Evolutionary conservation across 1,140 invertebrate species (phyloP).

Genomic region (Plutomurus gul): DNA sequence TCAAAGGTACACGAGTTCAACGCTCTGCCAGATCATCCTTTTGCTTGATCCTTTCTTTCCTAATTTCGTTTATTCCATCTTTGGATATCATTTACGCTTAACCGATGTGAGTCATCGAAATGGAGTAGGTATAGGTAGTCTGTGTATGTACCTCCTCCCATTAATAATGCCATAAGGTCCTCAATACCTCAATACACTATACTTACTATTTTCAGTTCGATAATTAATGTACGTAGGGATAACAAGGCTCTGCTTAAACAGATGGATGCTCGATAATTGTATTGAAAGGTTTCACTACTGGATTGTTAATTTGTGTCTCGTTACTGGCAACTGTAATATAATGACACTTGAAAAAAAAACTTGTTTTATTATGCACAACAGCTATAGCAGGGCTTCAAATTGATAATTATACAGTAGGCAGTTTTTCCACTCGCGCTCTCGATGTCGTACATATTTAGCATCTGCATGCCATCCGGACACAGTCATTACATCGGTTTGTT

Average conservation of each 20-base stretch:
- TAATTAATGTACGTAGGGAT: too few relatives aligned
- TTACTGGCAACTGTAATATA: neutral
- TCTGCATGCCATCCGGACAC: neutral
- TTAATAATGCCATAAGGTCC: too few relatives aligned
- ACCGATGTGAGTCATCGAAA: neutral
- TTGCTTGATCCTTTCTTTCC: neutral
- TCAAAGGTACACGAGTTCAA: slow-evolving; percentile 8
- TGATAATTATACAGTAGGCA: neutral
- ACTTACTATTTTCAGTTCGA: too few relatives aligned
- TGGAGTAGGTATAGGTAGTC: neutral
- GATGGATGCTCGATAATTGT: too few relatives aligned
- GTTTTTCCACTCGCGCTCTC: too few relatives aligned
- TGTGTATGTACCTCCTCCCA: neutral
- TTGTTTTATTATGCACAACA: too few relatives aligned
- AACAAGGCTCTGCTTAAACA: too few relatives aligned
- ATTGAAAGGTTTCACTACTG: too few relatives aligned
- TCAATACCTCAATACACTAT: too few relatives aligned
- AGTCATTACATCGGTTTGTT: slow-evolving; percentile 23
- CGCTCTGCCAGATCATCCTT: slow-evolving; percentile 10
- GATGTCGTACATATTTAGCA: slow-evolving; percentile 10
- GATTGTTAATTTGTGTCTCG: slow-evolving; percentile 27
- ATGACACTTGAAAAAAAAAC: slow-evolving; percentile 7
- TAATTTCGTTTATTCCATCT: slow-evolving; percentile 3
- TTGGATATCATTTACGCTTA: slow-evolving; percentile 24
- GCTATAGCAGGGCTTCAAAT: too few relatives aligned